Evolutionary conservation across 2,888 invertebrate species (phyloP), one percentile per base, ranked within the genome.

Genomic region (Patella ulyssiponensis): DNA sequence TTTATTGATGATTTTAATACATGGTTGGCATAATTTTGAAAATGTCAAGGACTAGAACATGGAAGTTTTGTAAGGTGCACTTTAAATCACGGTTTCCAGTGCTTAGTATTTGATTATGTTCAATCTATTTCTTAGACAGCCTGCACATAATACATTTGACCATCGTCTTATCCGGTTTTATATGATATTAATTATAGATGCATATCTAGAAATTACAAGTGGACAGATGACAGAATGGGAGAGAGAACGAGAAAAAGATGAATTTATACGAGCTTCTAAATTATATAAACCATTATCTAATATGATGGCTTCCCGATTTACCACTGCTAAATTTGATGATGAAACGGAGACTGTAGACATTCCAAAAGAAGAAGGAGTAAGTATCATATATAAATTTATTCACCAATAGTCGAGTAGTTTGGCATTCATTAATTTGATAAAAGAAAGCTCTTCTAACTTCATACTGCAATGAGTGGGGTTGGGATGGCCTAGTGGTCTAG

Each of bases 181-280:
- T 44, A 44, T 44, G 7, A 9, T 44, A 44, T 44, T 44, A 44
- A 44, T 44, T 44, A 2, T 71, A 86, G 91, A 91, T 79, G 84
- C 90, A 12, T 88, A 86, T 77, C 82, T 81, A n/a, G 80, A 80
- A 15, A 88, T 91, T 58, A 77, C 76, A 3, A 77, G 75, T 14
- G 80, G 90, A 73, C 92, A 89, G 53, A 93, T 97, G 92, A 95
- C 94, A 0, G 95, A 95, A 87, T 96, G 96, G 96, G 97, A 97
- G 89, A 93, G 94, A 85, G 94, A 96, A 84, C 94, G 94, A 84
- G 97, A 98, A 90, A 92, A 93, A 82, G 93, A 94, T 77, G 97
- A 97, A 90, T 97, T 97, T 90, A 94, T 95, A 73, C 95, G 95
- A 88, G 95, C 96, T 0, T 93, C 94, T 0, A 94, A 94, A 83